Percentiles rank a stretch among this genome's conserved stretches.
Evolutionary conservation across 2,797 vertebrate species (phyloP).

Genomic region (Melanotaenia boesemani): DNA sequence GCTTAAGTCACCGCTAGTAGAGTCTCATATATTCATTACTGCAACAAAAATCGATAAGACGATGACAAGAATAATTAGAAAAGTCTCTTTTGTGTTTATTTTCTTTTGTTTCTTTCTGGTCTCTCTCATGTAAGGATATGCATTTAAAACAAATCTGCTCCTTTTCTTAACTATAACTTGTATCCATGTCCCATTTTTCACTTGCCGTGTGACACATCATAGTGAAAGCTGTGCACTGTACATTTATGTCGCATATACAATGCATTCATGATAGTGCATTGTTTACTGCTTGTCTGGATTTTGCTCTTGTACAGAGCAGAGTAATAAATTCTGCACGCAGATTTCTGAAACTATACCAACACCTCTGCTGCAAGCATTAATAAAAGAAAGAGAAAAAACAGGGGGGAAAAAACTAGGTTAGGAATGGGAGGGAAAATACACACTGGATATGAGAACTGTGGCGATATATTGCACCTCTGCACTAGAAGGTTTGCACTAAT

Average conservation of each 20-base stretch:
- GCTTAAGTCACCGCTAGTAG: conserved; percentile 35
- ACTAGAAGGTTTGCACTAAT: conserved; percentile 52
- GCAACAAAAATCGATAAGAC: not conserved
- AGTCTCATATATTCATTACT: conserved; percentile 30
- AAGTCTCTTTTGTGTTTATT: conserved; percentile 5
- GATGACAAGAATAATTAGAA: conserved; percentile 32
- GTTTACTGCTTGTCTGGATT: conserved; percentile 23
- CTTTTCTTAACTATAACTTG: not conserved
- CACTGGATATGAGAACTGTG: conserved; percentile 45
- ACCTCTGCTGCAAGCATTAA: conserved; percentile 51
- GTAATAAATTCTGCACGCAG: conserved; percentile 56
- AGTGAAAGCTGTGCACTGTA: not conserved
- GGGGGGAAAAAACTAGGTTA: conserved; percentile 68
- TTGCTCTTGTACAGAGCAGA: conserved; percentile 25
- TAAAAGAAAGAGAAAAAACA: not conserved
- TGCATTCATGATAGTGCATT: conserved; percentile 2
- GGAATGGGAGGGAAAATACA: conserved; percentile 49
- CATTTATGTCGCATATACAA: conserved; percentile 11
- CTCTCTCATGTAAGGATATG: not conserved
- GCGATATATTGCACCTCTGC: conserved; percentile 53
- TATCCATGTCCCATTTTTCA: not conserved
- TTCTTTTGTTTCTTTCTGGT: not conserved
- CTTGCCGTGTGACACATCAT: not conserved
- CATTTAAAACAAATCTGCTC: conserved; percentile 1
- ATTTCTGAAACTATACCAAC: conserved; percentile 64